Percentiles rank a stretch among this genome's conserved stretches.
Conservation (phyloP, 2,113 vertebrate genomes). For the Malurus elegans region DNA sequence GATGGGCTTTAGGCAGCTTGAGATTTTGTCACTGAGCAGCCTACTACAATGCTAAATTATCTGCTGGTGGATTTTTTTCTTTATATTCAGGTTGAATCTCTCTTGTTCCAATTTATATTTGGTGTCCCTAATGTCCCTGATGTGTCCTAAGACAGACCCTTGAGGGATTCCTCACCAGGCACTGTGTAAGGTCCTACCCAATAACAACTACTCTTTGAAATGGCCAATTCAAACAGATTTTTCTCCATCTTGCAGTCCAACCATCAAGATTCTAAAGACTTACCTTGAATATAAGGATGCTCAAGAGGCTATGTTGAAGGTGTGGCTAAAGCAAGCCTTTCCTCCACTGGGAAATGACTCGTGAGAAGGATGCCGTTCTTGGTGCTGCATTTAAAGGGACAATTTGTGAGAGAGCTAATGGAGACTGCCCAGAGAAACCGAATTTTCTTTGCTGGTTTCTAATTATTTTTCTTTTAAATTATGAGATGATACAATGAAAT, state of each 20-base stretch:
- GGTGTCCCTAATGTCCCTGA: background rate
- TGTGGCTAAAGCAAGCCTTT: background rate
- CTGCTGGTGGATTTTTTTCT: background rate
- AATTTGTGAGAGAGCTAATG: background rate
- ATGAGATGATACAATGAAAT: background rate
- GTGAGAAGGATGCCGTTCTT: background rate
- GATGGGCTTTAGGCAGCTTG: background rate
- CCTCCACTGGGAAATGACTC: background rate
- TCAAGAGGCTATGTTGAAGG: background rate
- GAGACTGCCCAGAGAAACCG: background rate
- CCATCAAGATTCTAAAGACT: background rate
- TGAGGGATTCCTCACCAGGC: background rate
- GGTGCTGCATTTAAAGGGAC: background rate
- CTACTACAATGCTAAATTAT: background rate
- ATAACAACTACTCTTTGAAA: background rate
- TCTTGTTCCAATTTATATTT: background rate
- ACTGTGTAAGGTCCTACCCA: accelerated
- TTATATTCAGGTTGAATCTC: background rate
- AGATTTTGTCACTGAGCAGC: background rate
- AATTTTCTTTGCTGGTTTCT: background rate
- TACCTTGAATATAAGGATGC: background rate
- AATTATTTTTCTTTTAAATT: background rate
- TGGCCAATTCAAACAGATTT: background rate
- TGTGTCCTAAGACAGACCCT: background rate
- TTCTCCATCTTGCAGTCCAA: background rate